Base-by-base conservation (phyloP, 2,888 invertebrate genomes). In the Nymphalis urticae region DNA sequence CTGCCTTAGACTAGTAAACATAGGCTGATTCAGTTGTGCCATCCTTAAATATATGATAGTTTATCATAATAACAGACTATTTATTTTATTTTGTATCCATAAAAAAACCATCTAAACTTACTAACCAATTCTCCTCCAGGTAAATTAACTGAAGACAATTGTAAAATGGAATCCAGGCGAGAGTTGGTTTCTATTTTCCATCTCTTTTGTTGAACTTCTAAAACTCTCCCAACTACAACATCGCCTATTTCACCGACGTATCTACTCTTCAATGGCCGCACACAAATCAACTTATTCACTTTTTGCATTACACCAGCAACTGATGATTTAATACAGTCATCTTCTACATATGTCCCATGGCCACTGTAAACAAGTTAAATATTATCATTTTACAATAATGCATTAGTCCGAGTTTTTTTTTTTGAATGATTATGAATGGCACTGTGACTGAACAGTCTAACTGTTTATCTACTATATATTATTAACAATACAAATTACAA, bases 171-270 rank as follows among this genome's bases (percentile, higher is more conserved):
- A 88, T 98, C 98, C 81, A 96, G 89, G 66, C 98, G 95, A 0
- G 98, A 96, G 88, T 98, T 98, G 1, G 97, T 98, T 79, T 99
- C 97, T 2, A 99, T 97, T 86, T 97, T 98, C 99, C 99, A 99
- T 70, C 98, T 94, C 80, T 96, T 96, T 79, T 98, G 97, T 81
- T 98, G 98, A 0, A 99, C 98, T 86, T 99, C 98, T 0, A 96
- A 95, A 42, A 99, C 96, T 62, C 99, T 93, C 0, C 98, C 99
- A 7, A 99, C 97, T 13, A 99, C 95, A 2, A 99, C 98, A 90
- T 99, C 99, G 0, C 99, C 99, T 65, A 99, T 97, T 92, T 99
- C 98, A 10, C 97, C 97, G 71, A 96, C 95, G 83, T 97, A 98
- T 71, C 98, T 95, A 81, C 97, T 96, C 83, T 98, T 98, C 9